Evolutionary conservation across 2,888 invertebrate species (phyloP).

Genomic region (Dryocosmus kuriphilus): DNA sequence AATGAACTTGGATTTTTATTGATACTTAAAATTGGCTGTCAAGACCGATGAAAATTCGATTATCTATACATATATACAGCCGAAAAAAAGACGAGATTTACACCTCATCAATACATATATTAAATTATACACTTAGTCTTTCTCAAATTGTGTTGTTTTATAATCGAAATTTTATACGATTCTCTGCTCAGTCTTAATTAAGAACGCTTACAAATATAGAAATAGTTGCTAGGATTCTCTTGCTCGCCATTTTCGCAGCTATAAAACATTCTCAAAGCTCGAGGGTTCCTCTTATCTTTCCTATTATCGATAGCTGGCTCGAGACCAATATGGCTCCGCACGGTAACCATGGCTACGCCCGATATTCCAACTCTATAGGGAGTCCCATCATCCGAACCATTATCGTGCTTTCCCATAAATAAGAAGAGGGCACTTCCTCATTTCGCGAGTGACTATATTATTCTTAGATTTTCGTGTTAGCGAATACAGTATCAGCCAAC

Average conservation of each 20-base stretch:
- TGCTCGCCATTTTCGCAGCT: slow-evolving; percentile 65
- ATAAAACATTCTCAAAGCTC: slow-evolving; percentile 60
- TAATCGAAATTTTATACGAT: not conserved
- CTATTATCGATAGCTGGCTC: slow-evolving; percentile 77
- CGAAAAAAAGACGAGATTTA: too few species aligned
- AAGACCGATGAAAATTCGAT: too few species aligned
- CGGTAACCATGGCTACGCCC: slow-evolving; percentile 66
- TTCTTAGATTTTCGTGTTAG: slow-evolving; percentile 33
- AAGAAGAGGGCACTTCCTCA: slow-evolving; percentile 63
- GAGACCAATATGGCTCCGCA: slow-evolving; percentile 72
- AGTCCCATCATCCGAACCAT: slow-evolving; percentile 74
- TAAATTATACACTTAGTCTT: too few species aligned
- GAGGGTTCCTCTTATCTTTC: slow-evolving; percentile 72
- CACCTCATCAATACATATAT: too few species aligned
- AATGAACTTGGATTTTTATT: too few species aligned
- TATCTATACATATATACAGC: too few species aligned
- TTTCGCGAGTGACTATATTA: slow-evolving; percentile 53
- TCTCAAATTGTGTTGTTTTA: not conserved
- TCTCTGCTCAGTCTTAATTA: not conserved
- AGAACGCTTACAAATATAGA: slow-evolving; percentile 16
- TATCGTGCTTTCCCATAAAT: slow-evolving; percentile 74
- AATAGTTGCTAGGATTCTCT: slow-evolving; percentile 26
- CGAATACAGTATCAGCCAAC: slow-evolving; percentile 22
- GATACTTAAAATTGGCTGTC: too few species aligned
- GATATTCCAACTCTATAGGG: slow-evolving; percentile 61